Percentiles rank a stretch among this genome's conserved stretches.
These are phyloP conservation scores for Pandemis heparana DNA, from an alignment of 2,888 invertebrate genomes.

Conservation along the genomic window DNA sequence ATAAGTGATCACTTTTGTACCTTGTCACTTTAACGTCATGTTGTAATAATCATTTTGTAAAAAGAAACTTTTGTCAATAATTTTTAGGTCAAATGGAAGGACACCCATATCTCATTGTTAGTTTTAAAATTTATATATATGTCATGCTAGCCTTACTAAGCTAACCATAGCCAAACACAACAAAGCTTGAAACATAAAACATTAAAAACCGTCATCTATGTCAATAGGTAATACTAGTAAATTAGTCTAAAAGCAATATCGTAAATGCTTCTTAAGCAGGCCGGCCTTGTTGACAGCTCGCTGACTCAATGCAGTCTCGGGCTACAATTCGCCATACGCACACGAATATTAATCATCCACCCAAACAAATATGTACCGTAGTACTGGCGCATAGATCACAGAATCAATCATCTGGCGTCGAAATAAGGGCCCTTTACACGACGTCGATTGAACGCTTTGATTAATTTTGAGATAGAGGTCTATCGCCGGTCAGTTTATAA, in stretches of 20 bases:
- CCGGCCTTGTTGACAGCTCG: conserved; percentile 76
- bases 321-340: conserved; percentile 53
- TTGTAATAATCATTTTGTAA: no score
- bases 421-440: conserved; percentile 51
- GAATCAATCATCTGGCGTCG: conserved; percentile 56
- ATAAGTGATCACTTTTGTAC: no score
- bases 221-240: conserved; percentile 65
- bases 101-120: no score
- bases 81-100: no score
- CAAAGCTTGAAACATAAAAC: conserved; percentile 27
- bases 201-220: conserved; percentile 54
- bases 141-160: no score
- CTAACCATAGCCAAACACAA: conserved; percentile 32
- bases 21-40: no score
- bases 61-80: no score
- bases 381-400: conserved; percentile 57
- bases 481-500: no score
- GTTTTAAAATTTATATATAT: no score
- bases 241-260: conserved; percentile 75
- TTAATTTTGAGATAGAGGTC: no score
- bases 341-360: conserved; percentile 50
- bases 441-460: neutral
- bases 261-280: conserved; percentile 67
- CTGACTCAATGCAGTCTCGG: conserved; percentile 79
- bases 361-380: conserved; percentile 60